phyloP scores from a whole-genome alignment of 1,140 invertebrate species.

The Macrocentrus cingulum region DNA sequence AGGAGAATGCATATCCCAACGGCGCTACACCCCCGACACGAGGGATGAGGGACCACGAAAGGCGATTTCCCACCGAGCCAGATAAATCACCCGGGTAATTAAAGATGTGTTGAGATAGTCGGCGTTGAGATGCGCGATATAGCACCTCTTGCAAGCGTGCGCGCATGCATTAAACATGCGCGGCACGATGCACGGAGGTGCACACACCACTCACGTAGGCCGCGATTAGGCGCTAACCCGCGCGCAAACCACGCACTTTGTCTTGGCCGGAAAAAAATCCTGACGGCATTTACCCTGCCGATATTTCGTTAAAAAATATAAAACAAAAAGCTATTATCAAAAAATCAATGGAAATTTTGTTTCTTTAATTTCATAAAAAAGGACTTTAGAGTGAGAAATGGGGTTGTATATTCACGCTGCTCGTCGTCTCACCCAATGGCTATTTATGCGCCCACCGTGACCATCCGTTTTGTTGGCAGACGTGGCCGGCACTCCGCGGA shows the following conservation, averaged over 20 bases:
- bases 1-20: too few relatives aligned
- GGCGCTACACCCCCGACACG: too few relatives aligned
- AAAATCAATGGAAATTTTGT: neutral
- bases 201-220: conserved; percentile 30
- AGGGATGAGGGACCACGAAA: conserved; percentile 30
- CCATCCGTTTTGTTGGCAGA: conserved; percentile 19
- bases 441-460: conserved; percentile 22
- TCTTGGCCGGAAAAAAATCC: too few relatives aligned
- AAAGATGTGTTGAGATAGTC: conserved; percentile 48
- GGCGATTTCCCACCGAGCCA: conserved; percentile 41
- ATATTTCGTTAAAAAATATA: too few relatives aligned
- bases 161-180: conserved; percentile 39
- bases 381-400: conserved; percentile 1
- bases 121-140: conserved; percentile 31
- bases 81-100: conserved; percentile 49
- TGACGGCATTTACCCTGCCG: too few relatives aligned
- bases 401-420: neutral
- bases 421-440: neutral
- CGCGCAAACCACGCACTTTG: conserved; percentile 34
- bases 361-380: neutral
- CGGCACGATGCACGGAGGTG: conserved; percentile 25
- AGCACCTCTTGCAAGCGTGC: conserved; percentile 9
- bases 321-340: neutral
- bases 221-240: conserved; percentile 34
- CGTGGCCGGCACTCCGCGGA: neutral